Evolutionary conservation across 2,888 invertebrate species (phyloP).

Genomic region (Ectemnius continuus): DNA sequence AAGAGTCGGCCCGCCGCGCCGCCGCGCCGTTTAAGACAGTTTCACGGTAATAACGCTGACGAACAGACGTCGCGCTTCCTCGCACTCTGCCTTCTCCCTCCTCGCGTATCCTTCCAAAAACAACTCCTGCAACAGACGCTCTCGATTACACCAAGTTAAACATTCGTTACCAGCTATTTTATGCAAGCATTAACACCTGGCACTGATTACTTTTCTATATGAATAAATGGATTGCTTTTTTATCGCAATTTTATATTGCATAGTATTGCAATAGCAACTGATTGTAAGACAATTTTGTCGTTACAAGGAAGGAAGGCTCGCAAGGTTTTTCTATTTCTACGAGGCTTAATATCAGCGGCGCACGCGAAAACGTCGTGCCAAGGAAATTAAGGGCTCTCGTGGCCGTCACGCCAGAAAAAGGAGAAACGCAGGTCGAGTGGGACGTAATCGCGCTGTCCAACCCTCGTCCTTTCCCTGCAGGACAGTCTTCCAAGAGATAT

Average conservation of each 20-base stretch:
- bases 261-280: too few relatives aligned
- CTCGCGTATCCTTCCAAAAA: not conserved
- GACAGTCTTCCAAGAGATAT: conserved; percentile 28
- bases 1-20: conserved; percentile 8
- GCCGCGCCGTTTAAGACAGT: not conserved
- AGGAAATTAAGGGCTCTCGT: conserved; percentile 63
- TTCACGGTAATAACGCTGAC: conserved; percentile 7
- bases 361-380: conserved; percentile 62
- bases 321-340: conserved; percentile 57
- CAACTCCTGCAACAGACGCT: not conserved
- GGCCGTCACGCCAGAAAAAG: conserved; percentile 51
- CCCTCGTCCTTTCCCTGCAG: conserved; percentile 35
- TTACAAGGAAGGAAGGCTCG: conserved; percentile 24
- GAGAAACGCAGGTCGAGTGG: conserved; percentile 22
- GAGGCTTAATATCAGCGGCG: conserved; percentile 59
- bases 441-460: conserved; percentile 41
- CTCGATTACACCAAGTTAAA: too few relatives aligned
- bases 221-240: too few relatives aligned
- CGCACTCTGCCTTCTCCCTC: not conserved
- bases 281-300: too few relatives aligned
- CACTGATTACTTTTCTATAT: too few relatives aligned
- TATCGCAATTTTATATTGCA: too few relatives aligned
- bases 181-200: too few relatives aligned
- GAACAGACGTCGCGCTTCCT: conserved; percentile 24
- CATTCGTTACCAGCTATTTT: too few relatives aligned